Percentiles rank a stretch among this genome's conserved stretches.
Conservation (phyloP, 2,888 invertebrate genomes). For the Aethes cnicana region DNA sequence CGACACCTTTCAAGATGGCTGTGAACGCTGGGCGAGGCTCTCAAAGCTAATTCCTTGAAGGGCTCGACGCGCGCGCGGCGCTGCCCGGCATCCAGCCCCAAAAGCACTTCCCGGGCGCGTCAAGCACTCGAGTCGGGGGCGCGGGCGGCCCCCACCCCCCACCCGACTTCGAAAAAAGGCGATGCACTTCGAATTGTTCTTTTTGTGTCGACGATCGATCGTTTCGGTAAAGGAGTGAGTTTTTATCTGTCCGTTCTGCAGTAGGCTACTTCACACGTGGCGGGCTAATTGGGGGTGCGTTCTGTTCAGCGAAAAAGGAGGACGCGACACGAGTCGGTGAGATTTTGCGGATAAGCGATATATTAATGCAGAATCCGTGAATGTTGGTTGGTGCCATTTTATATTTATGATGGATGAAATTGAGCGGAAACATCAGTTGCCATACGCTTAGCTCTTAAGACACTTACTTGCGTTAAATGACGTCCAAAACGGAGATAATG, state of each 20-base stretch:
- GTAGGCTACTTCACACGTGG: slow-evolving; percentile 71
- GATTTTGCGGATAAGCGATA: slow-evolving; percentile 3
- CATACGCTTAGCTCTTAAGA: no score
- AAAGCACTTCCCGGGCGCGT: slow-evolving; percentile 72
- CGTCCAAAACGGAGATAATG: no score
- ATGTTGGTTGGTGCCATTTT: no score
- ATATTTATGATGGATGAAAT: no score
- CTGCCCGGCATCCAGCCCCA: slow-evolving; percentile 63
- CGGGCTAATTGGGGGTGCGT: slow-evolving; percentile 64
- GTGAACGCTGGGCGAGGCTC: slow-evolving; percentile 36
- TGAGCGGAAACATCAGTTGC: no score
- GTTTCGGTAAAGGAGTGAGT: slow-evolving; percentile 77
- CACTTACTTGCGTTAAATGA: no score
- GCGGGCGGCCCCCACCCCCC: slow-evolving; percentile 47
- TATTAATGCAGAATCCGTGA: slow-evolving; percentile 1
- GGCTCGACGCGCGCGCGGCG: slow-evolving; percentile 44
- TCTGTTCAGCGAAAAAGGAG: slow-evolving; percentile 56
- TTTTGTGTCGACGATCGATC: slow-evolving; percentile 81
- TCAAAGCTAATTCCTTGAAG: slow-evolving; percentile 60
- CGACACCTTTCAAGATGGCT: slow-evolving; percentile 17
- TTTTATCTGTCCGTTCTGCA: slow-evolving; percentile 68
- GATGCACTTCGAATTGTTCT: slow-evolving; percentile 80
- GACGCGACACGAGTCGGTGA: slow-evolving; percentile 8
- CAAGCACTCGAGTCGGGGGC: slow-evolving; percentile 60
- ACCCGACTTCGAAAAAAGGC: slow-evolving; percentile 77